Conservation (phyloP, 1,140 invertebrate species). For the Diorhabda carinulata region DNA sequence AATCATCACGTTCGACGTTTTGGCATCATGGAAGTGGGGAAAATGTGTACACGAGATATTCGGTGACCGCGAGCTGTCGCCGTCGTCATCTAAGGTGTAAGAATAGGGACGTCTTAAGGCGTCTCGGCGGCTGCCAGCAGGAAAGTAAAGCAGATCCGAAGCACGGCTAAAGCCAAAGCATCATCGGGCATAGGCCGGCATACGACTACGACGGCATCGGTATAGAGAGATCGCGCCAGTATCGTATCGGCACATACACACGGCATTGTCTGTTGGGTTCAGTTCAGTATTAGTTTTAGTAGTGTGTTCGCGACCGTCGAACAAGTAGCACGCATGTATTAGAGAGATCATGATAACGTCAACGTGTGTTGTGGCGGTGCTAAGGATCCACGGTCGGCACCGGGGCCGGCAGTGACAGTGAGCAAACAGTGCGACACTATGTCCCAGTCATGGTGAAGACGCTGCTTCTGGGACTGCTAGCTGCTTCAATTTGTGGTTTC, state of each 20-base stretch:
- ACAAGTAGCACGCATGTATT: slow-evolving; percentile 24
- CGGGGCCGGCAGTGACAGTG: slow-evolving; percentile 43
- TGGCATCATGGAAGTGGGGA: too few species aligned
- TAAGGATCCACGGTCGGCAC: slow-evolving; percentile 27
- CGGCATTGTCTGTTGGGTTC: neutral
- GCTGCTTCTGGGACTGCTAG: slow-evolving; percentile 45
- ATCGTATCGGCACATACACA: slow-evolving; percentile 6
- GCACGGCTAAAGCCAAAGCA: neutral
- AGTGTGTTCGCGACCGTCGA: slow-evolving; percentile 36
- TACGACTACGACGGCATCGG: neutral
- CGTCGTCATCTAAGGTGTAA: too few species aligned
- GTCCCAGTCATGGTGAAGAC: slow-evolving; percentile 49
- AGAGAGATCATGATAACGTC: slow-evolving; percentile 26
- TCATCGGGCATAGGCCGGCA: slow-evolving; percentile 4
- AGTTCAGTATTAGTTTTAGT: slow-evolving; percentile 19
- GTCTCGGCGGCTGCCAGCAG: neutral
- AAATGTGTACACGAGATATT: too few species aligned
- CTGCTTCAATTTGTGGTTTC: slow-evolving; percentile 44
- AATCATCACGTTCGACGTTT: too few species aligned
- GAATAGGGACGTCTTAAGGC: too few species aligned
- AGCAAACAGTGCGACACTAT: slow-evolving; percentile 41
- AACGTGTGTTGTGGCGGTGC: slow-evolving; percentile 30
- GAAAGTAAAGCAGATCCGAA: too few species aligned
- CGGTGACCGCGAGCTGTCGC: too few species aligned
- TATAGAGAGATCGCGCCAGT: slow-evolving; percentile 7